These are phyloP conservation scores for Drosophila dunni DNA, from an alignment of 1,140 invertebrate species.

Conservation along the genomic window DNA sequence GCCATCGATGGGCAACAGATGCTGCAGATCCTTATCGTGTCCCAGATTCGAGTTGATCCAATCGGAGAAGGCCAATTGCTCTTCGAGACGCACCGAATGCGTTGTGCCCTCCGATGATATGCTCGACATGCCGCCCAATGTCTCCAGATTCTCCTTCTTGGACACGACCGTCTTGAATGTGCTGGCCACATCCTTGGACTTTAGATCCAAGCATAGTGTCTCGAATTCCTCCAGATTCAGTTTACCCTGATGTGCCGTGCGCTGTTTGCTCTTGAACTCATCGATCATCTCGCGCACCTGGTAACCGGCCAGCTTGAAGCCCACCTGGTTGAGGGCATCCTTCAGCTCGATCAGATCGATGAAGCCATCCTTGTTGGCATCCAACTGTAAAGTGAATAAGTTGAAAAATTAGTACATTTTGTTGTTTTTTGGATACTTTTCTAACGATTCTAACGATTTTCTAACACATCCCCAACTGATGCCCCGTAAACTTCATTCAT, in stretches of 20 bases:
- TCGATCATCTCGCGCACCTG: constrained; percentile 95
- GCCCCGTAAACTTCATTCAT: no score
- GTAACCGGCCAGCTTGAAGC: constrained; percentile 97
- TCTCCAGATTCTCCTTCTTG: constrained; percentile 96
- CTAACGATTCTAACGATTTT: no score
- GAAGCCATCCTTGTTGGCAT: constrained; percentile 95
- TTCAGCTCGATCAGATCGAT: constrained; percentile 96
- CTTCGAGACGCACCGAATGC: constrained; percentile 96
- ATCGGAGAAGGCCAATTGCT: constrained; percentile 98
- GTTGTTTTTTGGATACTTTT: no score
- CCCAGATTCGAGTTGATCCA: constrained; percentile 98
- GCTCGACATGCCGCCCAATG: constrained; percentile 96
- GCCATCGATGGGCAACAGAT: constrained; percentile 95
- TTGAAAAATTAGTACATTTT: neutral
- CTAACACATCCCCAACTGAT: no score
- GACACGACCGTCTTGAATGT: constrained; percentile 97
- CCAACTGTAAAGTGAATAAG: constrained; percentile 89
- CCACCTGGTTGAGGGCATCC: constrained; percentile 94
- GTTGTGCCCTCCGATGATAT: constrained; percentile 97
- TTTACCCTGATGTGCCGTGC: constrained; percentile 89
- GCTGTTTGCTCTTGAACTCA: constrained; percentile 91
- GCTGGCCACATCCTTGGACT: constrained; percentile 94
- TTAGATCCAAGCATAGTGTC: constrained; percentile 94
- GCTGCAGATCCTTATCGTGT: constrained; percentile 94
- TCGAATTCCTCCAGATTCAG: constrained; percentile 95